Conservation (phyloP, 2,888 invertebrate genomes). For the Vesta saturnalis region DNA sequence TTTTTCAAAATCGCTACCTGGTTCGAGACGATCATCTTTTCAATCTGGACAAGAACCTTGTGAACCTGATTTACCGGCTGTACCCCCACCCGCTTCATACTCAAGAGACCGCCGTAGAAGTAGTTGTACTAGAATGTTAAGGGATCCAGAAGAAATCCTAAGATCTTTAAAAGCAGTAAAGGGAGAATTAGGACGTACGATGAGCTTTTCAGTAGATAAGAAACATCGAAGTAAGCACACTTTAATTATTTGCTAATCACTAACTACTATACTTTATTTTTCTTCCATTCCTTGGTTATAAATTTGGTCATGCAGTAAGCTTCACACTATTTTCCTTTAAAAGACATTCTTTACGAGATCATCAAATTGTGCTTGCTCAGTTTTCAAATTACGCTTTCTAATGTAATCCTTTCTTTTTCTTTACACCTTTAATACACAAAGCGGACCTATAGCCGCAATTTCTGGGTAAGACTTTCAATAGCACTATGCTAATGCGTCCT, state of each 20-base stretch:
- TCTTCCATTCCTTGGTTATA: slow-evolving; percentile 9
- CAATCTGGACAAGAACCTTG: slow-evolving; percentile 71
- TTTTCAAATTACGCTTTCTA: slow-evolving; percentile 47
- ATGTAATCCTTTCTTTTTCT: slow-evolving; percentile 53
- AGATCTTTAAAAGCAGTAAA: slow-evolving; percentile 83
- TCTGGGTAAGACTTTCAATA: slow-evolving; percentile 54
- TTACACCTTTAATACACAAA: slow-evolving; percentile 55
- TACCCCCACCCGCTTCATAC: slow-evolving; percentile 65
- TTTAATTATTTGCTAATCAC: background rate
- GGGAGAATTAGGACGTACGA: slow-evolving; percentile 83
- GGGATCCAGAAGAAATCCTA: slow-evolving; percentile 86
- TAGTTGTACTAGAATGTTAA: slow-evolving; percentile 76
- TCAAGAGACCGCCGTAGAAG: slow-evolving; percentile 80
- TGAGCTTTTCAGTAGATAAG: slow-evolving; percentile 77
- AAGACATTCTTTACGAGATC: slow-evolving; percentile 20
- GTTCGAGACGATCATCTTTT: slow-evolving; percentile 85
- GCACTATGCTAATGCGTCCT: slow-evolving; percentile 23
- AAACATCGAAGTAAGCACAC: slow-evolving; percentile 67
- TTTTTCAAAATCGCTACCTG: slow-evolving; percentile 86
- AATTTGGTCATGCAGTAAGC: slow-evolving; percentile 12
- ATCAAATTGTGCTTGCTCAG: slow-evolving; percentile 35
- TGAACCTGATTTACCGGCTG: slow-evolving; percentile 62
- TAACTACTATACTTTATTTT: background rate
- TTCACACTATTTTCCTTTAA: slow-evolving; percentile 13
- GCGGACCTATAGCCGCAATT: slow-evolving; percentile 59